A percentile compares a stretch with the other conserved stretches of the same genome.
These are phyloP conservation scores for Bimastos eiseni DNA, from an alignment of 2,888 invertebrate genomes.

Conservation along the genomic window DNA sequence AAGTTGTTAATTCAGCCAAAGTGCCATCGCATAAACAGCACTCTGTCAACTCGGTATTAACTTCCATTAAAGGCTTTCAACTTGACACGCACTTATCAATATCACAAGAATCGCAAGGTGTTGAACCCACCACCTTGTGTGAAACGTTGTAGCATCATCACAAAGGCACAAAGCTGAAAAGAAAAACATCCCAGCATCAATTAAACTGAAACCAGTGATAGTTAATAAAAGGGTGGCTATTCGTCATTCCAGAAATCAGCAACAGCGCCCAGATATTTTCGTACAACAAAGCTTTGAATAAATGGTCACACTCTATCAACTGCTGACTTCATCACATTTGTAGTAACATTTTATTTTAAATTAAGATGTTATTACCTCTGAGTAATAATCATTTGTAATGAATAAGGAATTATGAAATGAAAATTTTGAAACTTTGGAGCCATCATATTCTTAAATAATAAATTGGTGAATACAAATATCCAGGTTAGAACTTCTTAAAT, in stretches of 20 bases:
- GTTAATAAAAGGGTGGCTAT: not conserved
- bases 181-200: not conserved
- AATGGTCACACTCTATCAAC: not conserved
- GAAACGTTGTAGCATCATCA: not conserved
- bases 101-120: not conserved
- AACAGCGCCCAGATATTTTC: not conserved
- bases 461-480: not conserved
- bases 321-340: not conserved
- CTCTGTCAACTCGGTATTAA: not conserved
- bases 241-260: too few relatives aligned
- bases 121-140: not conserved
- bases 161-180: not conserved
- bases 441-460: not conserved
- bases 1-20: not conserved
- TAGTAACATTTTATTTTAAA: not conserved
- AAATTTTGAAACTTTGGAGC: not conserved
- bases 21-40: not conserved
- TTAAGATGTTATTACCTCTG: too few relatives aligned
- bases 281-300: not conserved
- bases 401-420: not conserved
- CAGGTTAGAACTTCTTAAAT: not conserved
- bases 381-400: too few relatives aligned
- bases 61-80: constrained; percentile 13
- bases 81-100: not conserved
- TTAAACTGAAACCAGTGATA: not conserved